Evolutionary conservation across 2,797 vertebrate genomes (phyloP), one percentile per base, ranked within the genome.

Genomic region (Orestias chungarensis): DNA sequence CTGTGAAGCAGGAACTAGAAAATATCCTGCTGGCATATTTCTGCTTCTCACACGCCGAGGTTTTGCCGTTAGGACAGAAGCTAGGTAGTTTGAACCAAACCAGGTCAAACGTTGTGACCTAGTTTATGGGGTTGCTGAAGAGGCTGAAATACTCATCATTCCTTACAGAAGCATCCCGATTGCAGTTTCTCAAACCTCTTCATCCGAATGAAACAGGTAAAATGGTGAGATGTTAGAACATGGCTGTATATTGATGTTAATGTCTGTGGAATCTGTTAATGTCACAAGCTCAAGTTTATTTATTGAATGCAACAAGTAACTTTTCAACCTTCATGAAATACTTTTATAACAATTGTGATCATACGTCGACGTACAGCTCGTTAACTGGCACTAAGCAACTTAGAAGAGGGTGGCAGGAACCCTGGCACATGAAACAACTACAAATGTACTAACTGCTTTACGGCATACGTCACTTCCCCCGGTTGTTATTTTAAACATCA

Each of bases 1-100:
- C 55, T 59, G 55, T n/a, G 55, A 59, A 57, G 55, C 55, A 57
- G 31, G 55, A 57, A 33, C 55, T 33, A 57, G 33, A 59, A 38
- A 35, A 59, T 59, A 59, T 59, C 1, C 31, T 35, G 55, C 33
- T n/a, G 55, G 33, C 55, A 20, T 20, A 33, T 20, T 57, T 57
- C 29, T 57, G 31, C 33, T 31, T 31, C 7, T 11, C 52, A 31
- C 10, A 29, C 7, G 6, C 27, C 31, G 15, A 55, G 54, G 8
- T 55, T 55, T 31, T 57, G 54, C 7, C 20, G 54, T 57, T 7
- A 33, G 17, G 29, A 31, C 54, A 18, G 54, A 27, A 20, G 29
- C 10, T 57, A 8, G 31, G 54, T 20, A 9, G 29, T 57, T 57
- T 31, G 29, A 35, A 35, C 33, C 23, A 59, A 59, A 59, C 18